A percentile compares a stretch with the other conserved stretches of the same genome.
phyloP scores from a whole-genome alignment of 2,888 invertebrate genomes.

The Nephrocerus scutellatus region DNA sequence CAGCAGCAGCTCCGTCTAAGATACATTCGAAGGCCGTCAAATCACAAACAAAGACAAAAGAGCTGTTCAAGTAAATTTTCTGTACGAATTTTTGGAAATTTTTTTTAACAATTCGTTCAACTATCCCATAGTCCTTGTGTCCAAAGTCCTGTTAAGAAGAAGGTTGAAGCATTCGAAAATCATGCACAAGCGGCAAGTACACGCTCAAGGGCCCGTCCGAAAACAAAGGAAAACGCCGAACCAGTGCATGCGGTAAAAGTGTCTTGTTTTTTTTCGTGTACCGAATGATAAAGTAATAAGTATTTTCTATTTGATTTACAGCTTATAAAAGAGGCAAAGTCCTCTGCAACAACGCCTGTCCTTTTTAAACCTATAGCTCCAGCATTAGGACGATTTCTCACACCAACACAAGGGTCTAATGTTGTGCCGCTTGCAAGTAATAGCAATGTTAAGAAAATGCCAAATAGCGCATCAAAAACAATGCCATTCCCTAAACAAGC shows the following conservation, averaged over 20 bases:
- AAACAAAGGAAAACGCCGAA: conserved; percentile 35
- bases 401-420: conserved; percentile 38
- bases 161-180: conserved; percentile 57
- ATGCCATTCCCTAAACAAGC: conserved; percentile 28
- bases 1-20: conserved; percentile 21
- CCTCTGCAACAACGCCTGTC: conserved; percentile 32
- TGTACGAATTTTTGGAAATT: background rate
- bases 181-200: conserved; percentile 30
- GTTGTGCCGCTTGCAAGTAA: conserved; percentile 23
- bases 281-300: background rate
- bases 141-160: conserved; percentile 55
- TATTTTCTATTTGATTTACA: conserved; percentile 3
- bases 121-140: conserved; percentile 51
- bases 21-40: conserved; percentile 29
- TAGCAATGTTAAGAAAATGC: conserved; percentile 33
- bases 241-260: conserved; percentile 28
- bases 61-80: conserved; percentile 40
- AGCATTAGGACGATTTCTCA: conserved; percentile 37
- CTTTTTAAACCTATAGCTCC: conserved; percentile 34
- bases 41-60: conserved; percentile 39
- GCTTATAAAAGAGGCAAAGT: conserved; percentile 2
- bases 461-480: conserved; percentile 39
- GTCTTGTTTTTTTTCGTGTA: background rate
- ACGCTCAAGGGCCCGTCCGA: conserved; percentile 26
- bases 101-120: background rate